These are phyloP conservation scores for Nymphicus hollandicus DNA, from an alignment of 2,113 vertebrate genomes.

Conservation along the genomic window DNA sequence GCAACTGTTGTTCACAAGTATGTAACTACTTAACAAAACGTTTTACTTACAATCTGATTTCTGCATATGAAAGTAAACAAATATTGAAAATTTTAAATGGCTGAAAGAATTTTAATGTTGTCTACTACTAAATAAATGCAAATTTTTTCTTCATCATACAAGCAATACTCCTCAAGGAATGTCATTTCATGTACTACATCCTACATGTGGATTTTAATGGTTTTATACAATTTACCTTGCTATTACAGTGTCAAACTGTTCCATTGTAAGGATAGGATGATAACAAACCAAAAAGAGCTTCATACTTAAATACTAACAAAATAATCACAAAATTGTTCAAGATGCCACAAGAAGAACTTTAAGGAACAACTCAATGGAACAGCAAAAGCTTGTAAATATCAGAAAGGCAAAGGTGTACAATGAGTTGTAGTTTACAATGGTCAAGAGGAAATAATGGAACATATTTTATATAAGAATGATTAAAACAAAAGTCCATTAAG, in stretches of 20 bases:
- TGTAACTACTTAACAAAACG: not conserved
- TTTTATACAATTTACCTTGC: not conserved
- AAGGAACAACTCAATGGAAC: not conserved
- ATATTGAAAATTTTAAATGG: not conserved
- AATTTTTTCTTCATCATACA: not conserved
- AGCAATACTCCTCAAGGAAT: not conserved
- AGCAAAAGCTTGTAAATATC: not conserved
- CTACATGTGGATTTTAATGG: not conserved
- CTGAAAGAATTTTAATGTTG: not conserved
- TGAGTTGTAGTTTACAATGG: not conserved
- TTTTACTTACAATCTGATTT: not conserved
- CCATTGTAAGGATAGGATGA: accelerated
- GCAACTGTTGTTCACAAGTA: not conserved
- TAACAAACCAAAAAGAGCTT: not conserved
- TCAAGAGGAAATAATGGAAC: not conserved
- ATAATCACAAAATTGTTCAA: not conserved
- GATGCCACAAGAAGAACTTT: not conserved
- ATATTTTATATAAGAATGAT: not conserved
- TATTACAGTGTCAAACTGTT: not conserved
- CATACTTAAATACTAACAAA: not conserved
- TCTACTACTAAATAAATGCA: not conserved
- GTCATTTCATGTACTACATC: not conserved
- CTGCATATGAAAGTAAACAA: not conserved
- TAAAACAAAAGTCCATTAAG: not conserved
- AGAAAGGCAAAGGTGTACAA: not conserved